phyloP scores from a whole-genome alignment of 2,797 vertebrate species.

The Melanotaenia maccullochi region DNA sequence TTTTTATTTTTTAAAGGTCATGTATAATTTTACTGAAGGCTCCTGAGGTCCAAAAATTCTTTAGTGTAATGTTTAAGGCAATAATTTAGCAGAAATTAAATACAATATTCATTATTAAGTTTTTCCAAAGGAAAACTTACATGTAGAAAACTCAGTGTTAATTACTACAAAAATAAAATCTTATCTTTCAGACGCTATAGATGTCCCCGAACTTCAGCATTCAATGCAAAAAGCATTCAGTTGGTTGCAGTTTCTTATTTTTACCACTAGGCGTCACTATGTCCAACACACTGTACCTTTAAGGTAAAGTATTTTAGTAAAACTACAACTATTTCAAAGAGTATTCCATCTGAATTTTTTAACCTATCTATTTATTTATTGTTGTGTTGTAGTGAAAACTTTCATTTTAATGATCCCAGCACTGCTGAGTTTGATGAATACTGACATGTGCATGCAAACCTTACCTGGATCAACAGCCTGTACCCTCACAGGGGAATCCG shows the following conservation, averaged over 20 bases:
- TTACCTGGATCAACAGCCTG: conserved; percentile 94
- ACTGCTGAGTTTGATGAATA: conserved; percentile 14
- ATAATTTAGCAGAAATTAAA: too few species aligned
- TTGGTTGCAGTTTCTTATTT: not conserved
- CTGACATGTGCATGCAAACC: conserved; percentile 30
- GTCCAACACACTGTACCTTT: not conserved
- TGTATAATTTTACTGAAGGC: not conserved
- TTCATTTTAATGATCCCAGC: not conserved
- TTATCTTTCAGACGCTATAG: not conserved
- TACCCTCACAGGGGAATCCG: conserved; percentile 93
- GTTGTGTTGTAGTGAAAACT: not conserved
- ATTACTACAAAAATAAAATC: not conserved
- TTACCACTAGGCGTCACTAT: not conserved
- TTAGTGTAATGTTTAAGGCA: too few species aligned
- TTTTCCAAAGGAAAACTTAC: too few species aligned
- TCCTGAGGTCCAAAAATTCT: too few species aligned
- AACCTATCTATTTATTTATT: not conserved
- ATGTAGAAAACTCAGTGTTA: not conserved
- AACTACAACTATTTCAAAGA: too few species aligned
- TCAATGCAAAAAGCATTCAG: not conserved
- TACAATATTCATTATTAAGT: too few species aligned
- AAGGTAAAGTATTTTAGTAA: too few species aligned
- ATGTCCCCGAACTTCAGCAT: too few species aligned
- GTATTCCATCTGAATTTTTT: too few species aligned
- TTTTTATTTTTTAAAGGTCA: not conserved